phyloP scores from a whole-genome alignment of 2,113 vertebrate species.

The Pseudopipra pipra region DNA sequence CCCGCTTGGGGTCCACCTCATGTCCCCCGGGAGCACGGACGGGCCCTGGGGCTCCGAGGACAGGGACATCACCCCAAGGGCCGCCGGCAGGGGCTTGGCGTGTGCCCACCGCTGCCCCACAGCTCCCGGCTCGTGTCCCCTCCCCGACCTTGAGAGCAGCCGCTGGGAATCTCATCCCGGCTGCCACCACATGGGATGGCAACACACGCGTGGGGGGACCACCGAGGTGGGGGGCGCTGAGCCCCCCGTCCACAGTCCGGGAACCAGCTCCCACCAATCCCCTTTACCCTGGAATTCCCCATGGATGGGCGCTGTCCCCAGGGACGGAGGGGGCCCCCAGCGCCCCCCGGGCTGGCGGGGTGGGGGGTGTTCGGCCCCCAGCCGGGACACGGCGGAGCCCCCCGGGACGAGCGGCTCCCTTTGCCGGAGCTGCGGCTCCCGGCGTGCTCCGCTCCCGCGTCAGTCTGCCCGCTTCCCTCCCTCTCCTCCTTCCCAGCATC shows the following conservation, averaged over 20 bases:
- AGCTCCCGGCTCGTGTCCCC: background rate
- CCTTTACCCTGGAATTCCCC: background rate
- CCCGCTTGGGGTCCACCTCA: fast-evolving
- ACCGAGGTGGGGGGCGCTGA: background rate
- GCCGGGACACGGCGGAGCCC: background rate
- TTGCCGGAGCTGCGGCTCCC: background rate
- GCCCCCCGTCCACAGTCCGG: fast-evolving
- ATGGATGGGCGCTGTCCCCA: too few species aligned
- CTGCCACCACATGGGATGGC: background rate
- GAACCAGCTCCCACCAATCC: fast-evolving
- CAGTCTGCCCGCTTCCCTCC: background rate
- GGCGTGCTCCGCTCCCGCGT: background rate
- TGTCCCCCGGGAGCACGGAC: background rate
- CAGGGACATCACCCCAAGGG: background rate
- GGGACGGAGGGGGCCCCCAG: background rate
- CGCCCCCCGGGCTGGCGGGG: background rate
- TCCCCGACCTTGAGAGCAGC: background rate
- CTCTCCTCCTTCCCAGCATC: slow-evolving; percentile 27
- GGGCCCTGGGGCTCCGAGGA: background rate
- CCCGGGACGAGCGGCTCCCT: background rate
- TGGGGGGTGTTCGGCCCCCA: background rate
- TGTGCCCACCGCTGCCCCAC: background rate
- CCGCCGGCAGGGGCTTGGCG: fast-evolving
- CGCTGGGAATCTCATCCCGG: fast-evolving
- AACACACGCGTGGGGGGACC: fast-evolving